phyloP scores from a whole-genome alignment of 1,140 invertebrate genomes.

The Eulimnadia texana region DNA sequence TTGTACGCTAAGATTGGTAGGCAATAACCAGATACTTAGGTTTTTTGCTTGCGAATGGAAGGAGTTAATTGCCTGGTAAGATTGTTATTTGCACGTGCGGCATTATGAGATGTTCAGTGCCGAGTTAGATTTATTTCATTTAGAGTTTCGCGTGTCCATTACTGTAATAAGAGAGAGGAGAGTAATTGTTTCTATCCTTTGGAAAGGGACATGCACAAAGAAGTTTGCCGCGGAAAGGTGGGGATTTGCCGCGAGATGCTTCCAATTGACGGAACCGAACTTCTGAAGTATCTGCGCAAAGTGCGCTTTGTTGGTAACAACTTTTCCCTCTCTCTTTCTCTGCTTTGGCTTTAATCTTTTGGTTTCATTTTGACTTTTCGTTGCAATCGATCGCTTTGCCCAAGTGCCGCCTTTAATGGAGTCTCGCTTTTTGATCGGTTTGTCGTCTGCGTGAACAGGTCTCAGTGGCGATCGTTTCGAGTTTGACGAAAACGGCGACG shows the following conservation, averaged over 20 bases:
- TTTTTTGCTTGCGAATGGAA: too few relatives aligned
- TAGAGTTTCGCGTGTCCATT: neutral
- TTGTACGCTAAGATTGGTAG: too few relatives aligned
- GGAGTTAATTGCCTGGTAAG: too few relatives aligned
- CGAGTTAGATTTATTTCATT: too few relatives aligned
- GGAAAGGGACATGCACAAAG: conserved; percentile 58
- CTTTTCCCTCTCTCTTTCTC: neutral
- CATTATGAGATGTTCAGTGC: too few relatives aligned
- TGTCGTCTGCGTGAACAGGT: conserved; percentile 32
- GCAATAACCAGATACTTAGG: too few relatives aligned
- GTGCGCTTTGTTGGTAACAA: conserved; percentile 65
- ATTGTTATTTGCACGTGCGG: too few relatives aligned
- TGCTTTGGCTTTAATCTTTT: neutral
- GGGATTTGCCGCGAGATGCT: conserved; percentile 77
- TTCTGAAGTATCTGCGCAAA: conserved; percentile 66
- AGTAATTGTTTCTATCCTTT: neutral
- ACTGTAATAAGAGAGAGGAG: neutral
- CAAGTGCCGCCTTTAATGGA: neutral
- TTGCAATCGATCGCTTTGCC: neutral
- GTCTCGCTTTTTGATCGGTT: neutral
- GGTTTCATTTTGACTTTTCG: too few relatives aligned
- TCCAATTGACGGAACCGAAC: conserved; percentile 65
- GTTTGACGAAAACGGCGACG: conserved; percentile 78
- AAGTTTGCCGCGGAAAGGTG: conserved; percentile 50
- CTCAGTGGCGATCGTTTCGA: conserved; percentile 76